These are phyloP conservation scores for Etheostoma spectabile DNA, from an alignment of 2,113 vertebrate species.

Conservation along the genomic window DNA sequence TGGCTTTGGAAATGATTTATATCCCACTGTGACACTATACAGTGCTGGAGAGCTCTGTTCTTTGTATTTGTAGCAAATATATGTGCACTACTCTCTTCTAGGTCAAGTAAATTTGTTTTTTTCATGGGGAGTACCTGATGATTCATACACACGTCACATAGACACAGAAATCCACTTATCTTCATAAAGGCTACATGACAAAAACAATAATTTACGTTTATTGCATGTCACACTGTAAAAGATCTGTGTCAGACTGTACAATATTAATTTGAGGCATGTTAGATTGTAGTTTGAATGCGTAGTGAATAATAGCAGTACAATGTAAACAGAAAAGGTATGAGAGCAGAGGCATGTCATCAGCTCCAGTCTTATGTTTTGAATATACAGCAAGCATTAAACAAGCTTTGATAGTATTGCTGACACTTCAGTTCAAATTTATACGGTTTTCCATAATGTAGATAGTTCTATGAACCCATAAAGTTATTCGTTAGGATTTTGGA, in stretches of 20 bases:
- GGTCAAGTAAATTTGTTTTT: neutral
- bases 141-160: neutral
- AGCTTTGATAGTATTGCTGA: no score
- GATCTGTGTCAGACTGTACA: neutral
- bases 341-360: no score
- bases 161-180: neutral
- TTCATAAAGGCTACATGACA: neutral
- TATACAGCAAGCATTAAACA: no score
- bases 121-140: neutral
- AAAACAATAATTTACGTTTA: rapidly evolving
- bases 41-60: neutral
- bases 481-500: neutral
- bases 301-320: no score
- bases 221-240: neutral
- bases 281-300: neutral
- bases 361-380: no score
- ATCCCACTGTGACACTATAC: neutral
- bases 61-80: neutral
- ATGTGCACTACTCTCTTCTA: neutral
- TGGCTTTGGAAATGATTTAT: conserved; percentile 32
- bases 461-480: neutral
- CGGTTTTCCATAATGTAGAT: neutral
- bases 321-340: no score
- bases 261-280: neutral
- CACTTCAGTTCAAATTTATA: neutral